Evolutionary conservation across 2,797 vertebrate species (phyloP).

Genomic region (Rhyacichthys aspro): DNA sequence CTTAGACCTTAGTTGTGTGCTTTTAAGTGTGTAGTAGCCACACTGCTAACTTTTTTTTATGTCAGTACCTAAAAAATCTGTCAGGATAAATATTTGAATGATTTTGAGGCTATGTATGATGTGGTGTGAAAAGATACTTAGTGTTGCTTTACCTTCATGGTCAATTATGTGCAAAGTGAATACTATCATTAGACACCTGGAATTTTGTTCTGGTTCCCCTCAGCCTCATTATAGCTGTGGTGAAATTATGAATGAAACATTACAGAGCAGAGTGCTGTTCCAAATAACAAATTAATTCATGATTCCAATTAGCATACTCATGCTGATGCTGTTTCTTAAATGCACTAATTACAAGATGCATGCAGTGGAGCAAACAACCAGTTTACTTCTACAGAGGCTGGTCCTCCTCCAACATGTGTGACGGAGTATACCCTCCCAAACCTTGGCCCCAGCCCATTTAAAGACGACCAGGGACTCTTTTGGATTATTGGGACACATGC

Average conservation of each 20-base stretch:
- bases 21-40: too few relatives aligned
- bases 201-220: neutral
- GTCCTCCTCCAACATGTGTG: too few relatives aligned
- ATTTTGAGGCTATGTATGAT: too few relatives aligned
- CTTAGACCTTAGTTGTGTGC: too few relatives aligned
- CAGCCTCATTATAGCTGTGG: slow-evolving; percentile 36
- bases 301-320: slow-evolving; percentile 47
- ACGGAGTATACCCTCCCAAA: too few relatives aligned
- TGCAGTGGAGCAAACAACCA: slow-evolving; percentile 50
- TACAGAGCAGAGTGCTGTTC: slow-evolving; percentile 27
- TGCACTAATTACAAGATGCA: slow-evolving; percentile 53
- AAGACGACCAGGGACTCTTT: slow-evolving; percentile 71
- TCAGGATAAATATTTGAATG: too few relatives aligned
- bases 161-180: too few relatives aligned
- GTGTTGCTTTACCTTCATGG: too few relatives aligned
- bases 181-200: too few relatives aligned
- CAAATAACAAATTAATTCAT: slow-evolving; percentile 50
- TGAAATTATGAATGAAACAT: slow-evolving; percentile 57
- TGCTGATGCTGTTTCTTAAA: slow-evolving; percentile 29
- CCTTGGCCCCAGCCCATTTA: slow-evolving; percentile 58
- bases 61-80: too few relatives aligned
- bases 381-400: slow-evolving; percentile 3
- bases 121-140: too few relatives aligned
- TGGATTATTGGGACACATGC: slow-evolving; percentile 82
- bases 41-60: too few relatives aligned